Evolutionary conservation across 1,140 invertebrate species (phyloP).

Genomic region (Hirudo medicinalis): DNA sequence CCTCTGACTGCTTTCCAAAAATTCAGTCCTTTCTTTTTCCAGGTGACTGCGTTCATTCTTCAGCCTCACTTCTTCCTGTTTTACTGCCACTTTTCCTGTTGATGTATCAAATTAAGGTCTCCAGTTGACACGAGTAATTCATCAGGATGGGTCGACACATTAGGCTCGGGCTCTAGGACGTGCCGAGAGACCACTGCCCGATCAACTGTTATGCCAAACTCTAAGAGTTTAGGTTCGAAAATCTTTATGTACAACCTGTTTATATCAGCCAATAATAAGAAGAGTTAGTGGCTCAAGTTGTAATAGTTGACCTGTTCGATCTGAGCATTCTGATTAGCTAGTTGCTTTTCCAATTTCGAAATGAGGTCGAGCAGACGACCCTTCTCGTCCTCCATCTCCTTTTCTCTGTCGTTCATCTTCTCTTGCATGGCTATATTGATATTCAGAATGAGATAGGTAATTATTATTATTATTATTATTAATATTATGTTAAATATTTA

Average conservation of each 20-base stretch:
- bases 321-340: conserved; percentile 2
- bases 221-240: no score
- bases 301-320: neutral
- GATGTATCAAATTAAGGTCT: no score
- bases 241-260: no score
- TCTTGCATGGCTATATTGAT: conserved; percentile 2
- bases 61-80: neutral
- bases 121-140: no score
- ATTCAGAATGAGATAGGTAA: neutral
- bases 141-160: no score
- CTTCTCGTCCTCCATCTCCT: neutral
- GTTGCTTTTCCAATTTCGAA: neutral
- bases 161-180: no score
- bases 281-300: no score
- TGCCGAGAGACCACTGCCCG: no score
- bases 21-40: neutral
- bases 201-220: no score
- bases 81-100: neutral
- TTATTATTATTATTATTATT: neutral
- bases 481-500: neutral
- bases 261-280: no score
- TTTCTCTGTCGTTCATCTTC: neutral
- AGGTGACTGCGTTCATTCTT: neutral
- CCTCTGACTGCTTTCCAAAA: neutral
- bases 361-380: neutral